These are phyloP conservation scores for Helicoverpa armigera DNA, from an alignment of 1,140 invertebrate genomes.

Conservation along the genomic window DNA sequence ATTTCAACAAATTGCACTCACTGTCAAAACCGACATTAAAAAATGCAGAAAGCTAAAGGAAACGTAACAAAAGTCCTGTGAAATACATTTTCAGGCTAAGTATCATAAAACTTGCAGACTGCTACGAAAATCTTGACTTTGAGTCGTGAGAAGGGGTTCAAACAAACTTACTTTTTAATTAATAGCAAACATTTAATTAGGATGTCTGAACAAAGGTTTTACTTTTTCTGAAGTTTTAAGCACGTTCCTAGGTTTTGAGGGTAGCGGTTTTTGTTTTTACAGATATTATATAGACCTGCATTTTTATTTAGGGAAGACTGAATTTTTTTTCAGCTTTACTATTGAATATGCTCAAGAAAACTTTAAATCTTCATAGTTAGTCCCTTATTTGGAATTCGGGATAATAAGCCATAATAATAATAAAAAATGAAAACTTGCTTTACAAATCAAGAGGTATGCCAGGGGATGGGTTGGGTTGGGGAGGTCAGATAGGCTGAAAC, in stretches of 20 bases:
- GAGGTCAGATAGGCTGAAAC: too few relatives aligned
- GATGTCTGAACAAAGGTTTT: conserved; percentile 14
- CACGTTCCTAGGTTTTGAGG: background rate
- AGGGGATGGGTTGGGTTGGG: too few relatives aligned
- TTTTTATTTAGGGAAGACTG: too few relatives aligned
- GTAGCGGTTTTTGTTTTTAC: background rate
- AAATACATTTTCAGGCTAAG: background rate
- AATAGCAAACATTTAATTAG: conserved; percentile 53
- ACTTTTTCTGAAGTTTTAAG: background rate
- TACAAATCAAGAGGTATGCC: too few relatives aligned
- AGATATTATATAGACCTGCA: too few relatives aligned
- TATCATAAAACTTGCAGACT: background rate
- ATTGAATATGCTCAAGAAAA: too few relatives aligned
- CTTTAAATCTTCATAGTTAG: too few relatives aligned
- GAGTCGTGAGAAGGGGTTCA: conserved; percentile 3
- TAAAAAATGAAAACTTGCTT: too few relatives aligned
- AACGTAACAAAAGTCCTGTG: background rate
- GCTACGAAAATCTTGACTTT: conserved; percentile 27
- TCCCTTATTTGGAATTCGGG: too few relatives aligned
- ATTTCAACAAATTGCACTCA: too few relatives aligned
- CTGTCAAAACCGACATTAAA: background rate
- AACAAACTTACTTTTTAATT: conserved; percentile 51
- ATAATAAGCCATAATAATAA: too few relatives aligned
- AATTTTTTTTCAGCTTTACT: too few relatives aligned
- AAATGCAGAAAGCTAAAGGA: background rate